Evolutionary conservation across 2,113 vertebrate genomes (phyloP), one percentile per base, ranked within the genome.

Genomic region (Phoxinus phoxinus): DNA sequence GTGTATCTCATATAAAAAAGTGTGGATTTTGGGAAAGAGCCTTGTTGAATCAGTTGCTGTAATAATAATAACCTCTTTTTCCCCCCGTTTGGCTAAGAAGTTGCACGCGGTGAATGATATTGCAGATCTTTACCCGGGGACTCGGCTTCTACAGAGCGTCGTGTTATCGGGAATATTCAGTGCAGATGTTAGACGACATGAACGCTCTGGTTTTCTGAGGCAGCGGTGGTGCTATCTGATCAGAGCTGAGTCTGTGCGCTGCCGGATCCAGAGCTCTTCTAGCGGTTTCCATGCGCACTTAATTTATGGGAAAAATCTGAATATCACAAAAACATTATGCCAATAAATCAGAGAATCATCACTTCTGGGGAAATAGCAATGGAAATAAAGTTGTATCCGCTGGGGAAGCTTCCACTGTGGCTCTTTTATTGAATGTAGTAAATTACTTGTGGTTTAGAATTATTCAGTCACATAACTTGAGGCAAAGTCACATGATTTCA

Each of bases 51-150:
- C 63, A 21, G 76, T 58, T 30, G 63, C 72, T 83, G 83, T 83
- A 89, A 83, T 79, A 89, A 79, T 83, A 89, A 83, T 79, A 89
- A 79, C 82, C 6, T 58, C 27, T 56, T 79, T 46, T 83, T 73
- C 84, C 53, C 81, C 17, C 30, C 76, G 53, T 87, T 73, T 23
- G 61, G 27, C 46, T 25, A 51, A 86, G 84, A 79, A 85, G 73
- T 37, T 30, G 81, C 30, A 56, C 19, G 27, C 71, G 48, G 84
- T 63, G 46, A 71, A 5, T 77, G 53, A 72, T 86, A 32, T 65
- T 73, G 46, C 58, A 48, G 63, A 86, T 69, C 44, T 79, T 48
- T 32, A 85, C 61, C 86, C 63, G 46, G 53, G 58, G 65, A 73
- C 53, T 27, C 4, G 0, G 67, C 30, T 59, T 77, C 81, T 72